Conservation (phyloP, 2,888 invertebrate genomes). For the Resseliella maxima region DNA sequence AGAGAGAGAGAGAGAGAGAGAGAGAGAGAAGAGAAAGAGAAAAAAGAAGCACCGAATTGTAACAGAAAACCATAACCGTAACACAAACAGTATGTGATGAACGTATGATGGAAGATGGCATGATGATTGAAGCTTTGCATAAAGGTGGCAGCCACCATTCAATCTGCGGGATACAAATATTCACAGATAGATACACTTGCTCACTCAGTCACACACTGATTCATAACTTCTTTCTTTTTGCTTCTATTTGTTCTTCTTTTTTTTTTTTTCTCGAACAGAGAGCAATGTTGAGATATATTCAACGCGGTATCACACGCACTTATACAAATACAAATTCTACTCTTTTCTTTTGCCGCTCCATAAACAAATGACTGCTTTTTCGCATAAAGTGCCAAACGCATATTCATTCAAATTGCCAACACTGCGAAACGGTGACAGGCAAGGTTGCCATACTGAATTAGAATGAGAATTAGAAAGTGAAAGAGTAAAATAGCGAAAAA, state of each 20-base stretch:
- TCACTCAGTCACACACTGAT: constrained; percentile 30
- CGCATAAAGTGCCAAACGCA: constrained; percentile 12
- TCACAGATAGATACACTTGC: neutral
- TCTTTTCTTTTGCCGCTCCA: neutral
- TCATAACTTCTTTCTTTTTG: neutral
- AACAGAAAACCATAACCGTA: neutral
- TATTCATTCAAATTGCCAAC: neutral
- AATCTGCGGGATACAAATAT: constrained; percentile 18
- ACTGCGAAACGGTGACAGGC: no score
- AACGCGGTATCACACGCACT: neutral
- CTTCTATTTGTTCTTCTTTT: no score
- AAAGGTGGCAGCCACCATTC: constrained; percentile 20
- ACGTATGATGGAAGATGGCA: constrained; percentile 6
- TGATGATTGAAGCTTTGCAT: constrained; percentile 32
- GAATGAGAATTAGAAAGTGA: no score
- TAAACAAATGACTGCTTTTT: constrained; percentile 24
- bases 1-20: no score
- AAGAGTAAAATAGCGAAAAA: no score
- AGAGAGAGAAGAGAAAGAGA: no score
- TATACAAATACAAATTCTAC: neutral
- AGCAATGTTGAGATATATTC: neutral
- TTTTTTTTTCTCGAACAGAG: no score
- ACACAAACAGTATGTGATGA: constrained; percentile 40
- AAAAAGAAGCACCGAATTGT: no score
- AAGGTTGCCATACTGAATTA: no score